Percentiles rank a stretch among this genome's conserved stretches.
phyloP scores from a whole-genome alignment of 2,113 vertebrate genomes.

The Rhineura floridana region DNA sequence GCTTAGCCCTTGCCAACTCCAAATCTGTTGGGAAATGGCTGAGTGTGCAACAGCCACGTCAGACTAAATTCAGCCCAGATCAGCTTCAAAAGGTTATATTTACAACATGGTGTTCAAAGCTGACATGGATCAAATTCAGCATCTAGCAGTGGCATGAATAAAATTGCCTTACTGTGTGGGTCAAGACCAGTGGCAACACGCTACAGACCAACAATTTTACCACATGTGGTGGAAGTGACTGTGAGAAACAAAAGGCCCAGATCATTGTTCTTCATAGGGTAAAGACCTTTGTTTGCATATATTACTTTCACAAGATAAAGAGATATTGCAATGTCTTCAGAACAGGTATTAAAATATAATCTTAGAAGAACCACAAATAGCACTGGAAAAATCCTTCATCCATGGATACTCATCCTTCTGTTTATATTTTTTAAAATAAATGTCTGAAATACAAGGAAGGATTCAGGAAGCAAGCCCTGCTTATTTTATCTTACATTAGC shows the following conservation, averaged over 20 bases:
- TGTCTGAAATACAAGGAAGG: background rate
- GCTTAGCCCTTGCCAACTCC: background rate
- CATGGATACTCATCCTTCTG: background rate
- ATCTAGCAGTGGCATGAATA: background rate
- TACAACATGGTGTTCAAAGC: background rate
- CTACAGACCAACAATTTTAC: background rate
- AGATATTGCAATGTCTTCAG: background rate
- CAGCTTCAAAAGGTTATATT: background rate
- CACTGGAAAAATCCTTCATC: background rate
- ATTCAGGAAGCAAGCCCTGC: background rate
- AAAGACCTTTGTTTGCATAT: background rate
- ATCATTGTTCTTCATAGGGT: too few relatives aligned
- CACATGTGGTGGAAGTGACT: background rate
- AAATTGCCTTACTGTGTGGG: background rate
- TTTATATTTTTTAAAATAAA: background rate
- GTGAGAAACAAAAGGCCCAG: background rate
- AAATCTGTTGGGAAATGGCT: too few relatives aligned
- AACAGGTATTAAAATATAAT: background rate
- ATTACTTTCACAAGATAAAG: background rate
- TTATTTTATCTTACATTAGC: background rate
- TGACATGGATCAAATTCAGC: background rate
- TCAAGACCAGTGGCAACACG: background rate
- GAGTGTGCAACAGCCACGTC: background rate
- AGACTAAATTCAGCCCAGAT: background rate
- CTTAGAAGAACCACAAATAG: background rate